Evolutionary conservation across 2,113 vertebrate species (phyloP), one percentile per base, ranked within the genome.

Genomic region (Spea bombifrons): DNA sequence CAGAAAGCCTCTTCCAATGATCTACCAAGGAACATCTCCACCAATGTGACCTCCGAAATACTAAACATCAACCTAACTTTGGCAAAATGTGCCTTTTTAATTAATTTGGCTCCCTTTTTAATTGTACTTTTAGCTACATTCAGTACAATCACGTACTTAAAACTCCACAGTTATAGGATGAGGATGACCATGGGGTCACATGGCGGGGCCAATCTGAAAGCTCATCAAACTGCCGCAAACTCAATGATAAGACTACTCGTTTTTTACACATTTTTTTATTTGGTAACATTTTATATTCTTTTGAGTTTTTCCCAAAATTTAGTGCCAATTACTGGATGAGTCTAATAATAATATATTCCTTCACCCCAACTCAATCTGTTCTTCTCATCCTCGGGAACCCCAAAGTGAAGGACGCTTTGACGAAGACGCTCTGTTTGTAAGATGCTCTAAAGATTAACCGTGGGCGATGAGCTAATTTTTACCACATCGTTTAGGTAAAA

Each of bases 181-280:
- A 50, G 57, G 64, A 13, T 7, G 50, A 53, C 1, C 50, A 53
- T 13, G 4, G 55, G 10, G 8, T 16, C 61, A 6, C 4, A 3
- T 30, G 9, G 61, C 61, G 7, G 63, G 16, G 5, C 50, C 8
- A n/a, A 9, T 1, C 50, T 76, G 9, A 55, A 3, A 1, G 44
- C 48, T 57, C 66, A 76, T 48, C 13, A 17, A 48, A 76, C 6
- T 4, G 65, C 65, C 3, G n/a, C n/a, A 1, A 55, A 2, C n/a
- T 57, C 30, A 53, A 76, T 76, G 75, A 3, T 67, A n/a, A 16
- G 75, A 4, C n/a, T 76, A 1, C 52, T 76, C 30, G 15, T 76
- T 13, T 48, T 68, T 47, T 59, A 3, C 12, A 13, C 12, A 59
- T 10, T 46, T 15, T 44, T 76, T 9, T 68, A 46, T 64, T 8